Evolutionary conservation across 1,140 invertebrate species (phyloP), one percentile per base, ranked within the genome.

Genomic region (Drosophila ananassae): DNA sequence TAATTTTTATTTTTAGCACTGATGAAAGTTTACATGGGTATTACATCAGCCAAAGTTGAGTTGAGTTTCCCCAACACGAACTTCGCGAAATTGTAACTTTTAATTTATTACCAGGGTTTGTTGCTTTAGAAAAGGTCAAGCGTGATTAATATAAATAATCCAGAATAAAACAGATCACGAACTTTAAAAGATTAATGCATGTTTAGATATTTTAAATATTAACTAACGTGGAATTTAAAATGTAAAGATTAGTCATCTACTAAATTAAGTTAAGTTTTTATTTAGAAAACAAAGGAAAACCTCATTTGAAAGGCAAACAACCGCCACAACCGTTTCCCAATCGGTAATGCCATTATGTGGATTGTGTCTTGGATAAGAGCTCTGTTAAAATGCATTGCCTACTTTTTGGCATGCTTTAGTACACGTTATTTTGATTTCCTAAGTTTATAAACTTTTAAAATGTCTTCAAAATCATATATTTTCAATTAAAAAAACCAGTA

Each of bases 1-100:
- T 37, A n/a, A 37, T 30, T 30, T 48, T 68, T 56, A 56, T 5
- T 47, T 68, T 56, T 68, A 4, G 2, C 37, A 12, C 28, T 21
- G 24, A 56, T 68, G 51, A 41, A 69, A 69, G 55, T 48, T 69
- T 39, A 37, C 30, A 39, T 28, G 48, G 30, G 12, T 24, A 62
- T 69, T 69, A 64, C 66, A 69, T 69, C 66, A 69, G 66, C 30
- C 41, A 69, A 69, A 32, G 66, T 56, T 68, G 48, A 63, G n/a
- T 25, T 47, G n/a, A 56, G 60, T 67, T 61, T 25, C 39, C 53
- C 30, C 39, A 28, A 50, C 66, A 69, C 66, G 66, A 69, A 69
- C 66, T 69, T 39, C 52, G 51, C 66, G 63, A 69, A 68, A 39
- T 56, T 56, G 41, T 46, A 69, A 69, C 64, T 32, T 48, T 39